phyloP scores from a whole-genome alignment of 2,113 vertebrate genomes.

The Pedionomus torquatus region DNA sequence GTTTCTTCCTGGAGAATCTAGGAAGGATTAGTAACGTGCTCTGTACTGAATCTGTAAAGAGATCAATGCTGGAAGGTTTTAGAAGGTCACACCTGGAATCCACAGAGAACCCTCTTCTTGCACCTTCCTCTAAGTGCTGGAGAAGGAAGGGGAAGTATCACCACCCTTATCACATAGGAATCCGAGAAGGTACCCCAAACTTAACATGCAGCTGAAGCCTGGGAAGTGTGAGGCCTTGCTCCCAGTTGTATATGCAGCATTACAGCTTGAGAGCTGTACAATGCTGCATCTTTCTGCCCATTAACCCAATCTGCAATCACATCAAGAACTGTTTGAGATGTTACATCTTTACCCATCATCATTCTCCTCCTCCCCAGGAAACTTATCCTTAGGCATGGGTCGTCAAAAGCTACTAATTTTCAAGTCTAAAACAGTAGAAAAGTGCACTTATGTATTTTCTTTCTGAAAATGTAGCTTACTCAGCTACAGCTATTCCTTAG shows the following conservation, averaged over 20 bases:
- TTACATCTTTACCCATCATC: not conserved
- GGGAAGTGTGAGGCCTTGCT: not conserved
- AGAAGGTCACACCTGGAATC: not conserved
- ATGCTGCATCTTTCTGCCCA: not conserved
- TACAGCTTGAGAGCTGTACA: not conserved
- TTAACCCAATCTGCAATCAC: not conserved
- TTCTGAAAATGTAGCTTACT: too few relatives aligned
- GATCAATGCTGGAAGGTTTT: not conserved
- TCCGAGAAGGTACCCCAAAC: not conserved
- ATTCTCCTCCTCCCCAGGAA: not conserved
- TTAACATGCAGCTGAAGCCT: not conserved
- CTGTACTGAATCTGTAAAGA: not conserved
- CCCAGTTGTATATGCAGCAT: not conserved
- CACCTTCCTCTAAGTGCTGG: not conserved
- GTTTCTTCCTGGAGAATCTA: not conserved
- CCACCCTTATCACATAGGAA: fast-evolving
- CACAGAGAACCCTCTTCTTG: not conserved
- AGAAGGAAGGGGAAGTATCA: not conserved
- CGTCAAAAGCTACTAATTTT: not conserved
- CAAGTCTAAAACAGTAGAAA: not conserved
- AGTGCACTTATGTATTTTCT: too few relatives aligned
- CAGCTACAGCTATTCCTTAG: not conserved
- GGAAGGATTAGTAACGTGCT: not conserved
- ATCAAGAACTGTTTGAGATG: not conserved
- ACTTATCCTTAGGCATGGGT: not conserved